These are phyloP conservation scores for Carterocephalus palaemon DNA, from an alignment of 2,888 invertebrate genomes.

Conservation along the genomic window DNA sequence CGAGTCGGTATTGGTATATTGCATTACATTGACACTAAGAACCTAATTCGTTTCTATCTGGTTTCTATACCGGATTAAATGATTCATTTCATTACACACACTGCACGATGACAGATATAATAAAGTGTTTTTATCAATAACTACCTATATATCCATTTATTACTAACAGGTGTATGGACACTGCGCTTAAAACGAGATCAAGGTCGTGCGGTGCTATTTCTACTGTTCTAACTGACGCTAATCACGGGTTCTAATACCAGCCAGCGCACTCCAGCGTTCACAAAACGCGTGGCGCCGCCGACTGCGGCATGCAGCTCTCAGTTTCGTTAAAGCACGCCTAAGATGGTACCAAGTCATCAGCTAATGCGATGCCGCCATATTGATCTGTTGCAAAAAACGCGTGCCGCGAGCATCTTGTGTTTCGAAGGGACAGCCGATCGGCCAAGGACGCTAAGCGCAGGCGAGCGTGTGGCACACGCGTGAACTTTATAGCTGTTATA, in stretches of 20 bases:
- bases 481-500: constrained; percentile 48
- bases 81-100: too few relatives aligned
- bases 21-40: background rate
- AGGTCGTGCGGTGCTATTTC: constrained; percentile 61
- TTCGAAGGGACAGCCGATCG: constrained; percentile 54
- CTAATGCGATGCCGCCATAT: constrained; percentile 23
- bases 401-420: constrained; percentile 40
- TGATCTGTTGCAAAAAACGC: constrained; percentile 33
- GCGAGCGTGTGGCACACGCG: constrained; percentile 47
- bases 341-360: constrained; percentile 16
- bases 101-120: too few relatives aligned
- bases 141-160: constrained; percentile 28
- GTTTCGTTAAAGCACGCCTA: constrained; percentile 4
- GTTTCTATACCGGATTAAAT: too few relatives aligned
- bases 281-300: constrained; percentile 1
- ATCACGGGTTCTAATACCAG: constrained; percentile 54
- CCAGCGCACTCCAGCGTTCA: background rate
- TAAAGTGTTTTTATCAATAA: constrained; percentile 41
- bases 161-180: constrained; percentile 52
- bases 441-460: constrained; percentile 56
- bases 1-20: too few relatives aligned
- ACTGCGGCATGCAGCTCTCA: constrained; percentile 1
- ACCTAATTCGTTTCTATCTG: background rate
- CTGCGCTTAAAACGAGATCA: constrained; percentile 58
- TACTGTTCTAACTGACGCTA: constrained; percentile 52